A percentile compares a stretch with the other conserved stretches of the same genome.
phyloP scores from a whole-genome alignment of 2,797 vertebrate genomes.

The Lutjanus argentimaculatus region DNA sequence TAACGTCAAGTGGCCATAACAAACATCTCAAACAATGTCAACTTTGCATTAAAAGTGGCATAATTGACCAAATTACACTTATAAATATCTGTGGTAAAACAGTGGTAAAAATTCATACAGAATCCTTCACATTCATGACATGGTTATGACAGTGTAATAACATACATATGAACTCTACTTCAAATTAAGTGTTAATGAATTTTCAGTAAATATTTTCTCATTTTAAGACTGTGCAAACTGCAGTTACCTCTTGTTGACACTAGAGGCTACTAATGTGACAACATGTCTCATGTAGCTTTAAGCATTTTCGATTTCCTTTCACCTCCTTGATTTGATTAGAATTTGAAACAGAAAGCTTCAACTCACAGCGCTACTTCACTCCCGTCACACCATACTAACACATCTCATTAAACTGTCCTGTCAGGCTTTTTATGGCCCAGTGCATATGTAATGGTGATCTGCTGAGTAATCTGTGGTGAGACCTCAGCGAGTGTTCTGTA shows the following conservation, averaged over 20 bases:
- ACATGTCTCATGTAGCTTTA: not conserved
- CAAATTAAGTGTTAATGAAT: no score
- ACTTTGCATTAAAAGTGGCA: no score
- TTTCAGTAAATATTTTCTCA: not conserved
- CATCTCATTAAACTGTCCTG: not conserved
- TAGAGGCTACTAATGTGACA: slow-evolving; percentile 15
- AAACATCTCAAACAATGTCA: no score
- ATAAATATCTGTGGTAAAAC: no score
- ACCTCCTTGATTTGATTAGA: not conserved
- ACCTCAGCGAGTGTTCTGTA: slow-evolving; percentile 7
- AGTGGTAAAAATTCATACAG: no score
- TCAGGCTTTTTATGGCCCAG: not conserved
- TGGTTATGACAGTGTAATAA: no score
- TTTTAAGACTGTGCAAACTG: not conserved
- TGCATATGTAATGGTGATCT: slow-evolving; percentile 13
- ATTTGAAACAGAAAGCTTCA: not conserved
- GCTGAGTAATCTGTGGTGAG: slow-evolving; percentile 29
- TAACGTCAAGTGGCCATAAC: no score
- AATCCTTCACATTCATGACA: no score
- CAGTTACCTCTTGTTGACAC: slow-evolving; percentile 4
- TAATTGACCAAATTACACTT: no score
- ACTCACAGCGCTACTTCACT: not conserved
- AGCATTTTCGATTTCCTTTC: not conserved
- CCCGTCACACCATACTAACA: not conserved
- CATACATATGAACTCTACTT: no score